phyloP scores from a whole-genome alignment of 2,888 invertebrate species.

The Hydrotaea diabolus region DNA sequence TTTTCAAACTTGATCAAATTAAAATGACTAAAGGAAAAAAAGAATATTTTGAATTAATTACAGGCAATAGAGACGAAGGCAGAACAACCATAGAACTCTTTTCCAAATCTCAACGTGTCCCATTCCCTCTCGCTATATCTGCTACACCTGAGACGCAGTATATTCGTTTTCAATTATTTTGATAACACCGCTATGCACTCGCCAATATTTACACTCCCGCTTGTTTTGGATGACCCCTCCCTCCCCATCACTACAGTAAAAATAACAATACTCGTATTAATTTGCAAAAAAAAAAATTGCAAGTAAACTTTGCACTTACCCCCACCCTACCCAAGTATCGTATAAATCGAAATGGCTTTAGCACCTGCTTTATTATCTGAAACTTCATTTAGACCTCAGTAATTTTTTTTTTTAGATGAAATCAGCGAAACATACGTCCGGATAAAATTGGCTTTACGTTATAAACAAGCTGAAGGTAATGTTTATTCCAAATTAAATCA shows the following conservation, averaged over 20 bases:
- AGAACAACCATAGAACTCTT: too few relatives aligned
- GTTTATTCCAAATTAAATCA: not conserved
- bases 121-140: too few relatives aligned
- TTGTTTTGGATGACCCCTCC: slow-evolving; percentile 25
- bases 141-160: too few relatives aligned
- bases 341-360: slow-evolving; percentile 6
- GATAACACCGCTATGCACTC: slow-evolving; percentile 12
- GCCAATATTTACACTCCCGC: slow-evolving; percentile 12
- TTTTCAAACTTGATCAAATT: too few relatives aligned
- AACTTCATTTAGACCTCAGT: not conserved
- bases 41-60: too few relatives aligned
- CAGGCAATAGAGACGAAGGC: too few relatives aligned
- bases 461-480: not conserved
- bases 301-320: not conserved
- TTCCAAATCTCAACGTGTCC: too few relatives aligned
- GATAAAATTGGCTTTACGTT: not conserved
- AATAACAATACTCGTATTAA: not conserved
- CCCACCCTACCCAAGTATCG: not conserved
- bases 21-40: too few relatives aligned
- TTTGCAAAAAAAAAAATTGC: not conserved
- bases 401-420: not conserved
- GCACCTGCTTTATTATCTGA: slow-evolving; percentile 9
- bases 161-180: not conserved
- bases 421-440: not conserved
- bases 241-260: not conserved